A percentile compares a stretch with the other conserved stretches of the same genome.
Evolutionary conservation across 2,797 vertebrate species (phyloP).

Genomic region (Craterocephalus amniculus): DNA sequence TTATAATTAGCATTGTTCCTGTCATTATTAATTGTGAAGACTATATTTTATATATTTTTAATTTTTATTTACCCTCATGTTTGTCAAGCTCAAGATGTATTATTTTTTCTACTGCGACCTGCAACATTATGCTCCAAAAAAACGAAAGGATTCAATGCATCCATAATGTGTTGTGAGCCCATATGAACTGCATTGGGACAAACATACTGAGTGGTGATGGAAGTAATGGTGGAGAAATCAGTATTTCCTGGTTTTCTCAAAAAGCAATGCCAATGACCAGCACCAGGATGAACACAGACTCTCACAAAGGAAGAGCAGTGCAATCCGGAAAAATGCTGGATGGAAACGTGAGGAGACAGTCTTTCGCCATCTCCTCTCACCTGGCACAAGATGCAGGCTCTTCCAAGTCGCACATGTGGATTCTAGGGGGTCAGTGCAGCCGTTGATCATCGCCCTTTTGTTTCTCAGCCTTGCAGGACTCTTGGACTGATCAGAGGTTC

Average conservation of each 20-base stretch:
- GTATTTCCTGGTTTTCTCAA: slow-evolving; percentile 58
- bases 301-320: slow-evolving; percentile 76
- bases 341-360: slow-evolving; percentile 28
- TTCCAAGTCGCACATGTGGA: slow-evolving; percentile 68
- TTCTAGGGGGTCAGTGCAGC: slow-evolving; percentile 50
- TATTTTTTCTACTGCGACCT: slow-evolving; percentile 45
- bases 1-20: slow-evolving; percentile 48
- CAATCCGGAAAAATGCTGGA: slow-evolving; percentile 72
- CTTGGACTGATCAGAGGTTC: slow-evolving; percentile 69
- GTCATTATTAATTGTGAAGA: slow-evolving; percentile 46
- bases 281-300: slow-evolving; percentile 75
- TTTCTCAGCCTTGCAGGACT: slow-evolving; percentile 81
- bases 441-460: slow-evolving; percentile 75
- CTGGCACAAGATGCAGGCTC: slow-evolving; percentile 77
- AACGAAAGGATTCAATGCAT: slow-evolving; percentile 45
- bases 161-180: slow-evolving; percentile 62
- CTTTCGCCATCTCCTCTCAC: slow-evolving; percentile 3
- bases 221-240: slow-evolving; percentile 30
- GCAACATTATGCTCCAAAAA: slow-evolving; percentile 42
- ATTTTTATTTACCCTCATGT: too few species aligned
- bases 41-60: slow-evolving; percentile 49
- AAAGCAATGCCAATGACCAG: slow-evolving; percentile 68
- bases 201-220: slow-evolving; percentile 72
- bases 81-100: slow-evolving; percentile 49
- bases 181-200: slow-evolving; percentile 76